Evolutionary conservation across 2,797 vertebrate genomes (phyloP), one percentile per base, ranked within the genome.

Genomic region (Labeo calbasu): DNA sequence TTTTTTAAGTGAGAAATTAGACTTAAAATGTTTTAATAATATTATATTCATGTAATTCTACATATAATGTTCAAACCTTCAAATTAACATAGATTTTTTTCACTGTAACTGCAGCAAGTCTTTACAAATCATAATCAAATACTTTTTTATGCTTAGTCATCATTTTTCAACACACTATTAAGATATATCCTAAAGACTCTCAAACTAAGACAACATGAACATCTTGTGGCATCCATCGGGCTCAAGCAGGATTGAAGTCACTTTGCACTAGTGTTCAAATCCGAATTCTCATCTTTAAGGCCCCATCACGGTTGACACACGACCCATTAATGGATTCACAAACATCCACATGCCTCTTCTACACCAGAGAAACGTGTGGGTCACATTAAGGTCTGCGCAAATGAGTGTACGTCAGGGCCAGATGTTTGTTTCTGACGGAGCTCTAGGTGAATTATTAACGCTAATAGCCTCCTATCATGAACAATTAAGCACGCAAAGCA

Each of bases 391-490:
- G 66, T 78, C 77, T 61, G 66, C 23, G 10, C 43, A 77, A 78
- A 72, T 69, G 51, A 80, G 48, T 59, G 36, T 59, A 82, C n/a
- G 57, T 84, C 72, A 84, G 36, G 21, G 7, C 69, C 68, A 75
- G 46, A 57, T 36, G 61, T 77, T 76, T 84, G 76, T 66, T 78
- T 77, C 57, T 19, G 50, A 55, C 32, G 28, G 28, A 48, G 51
- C 72, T 40, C 50, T 65, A 50, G 85, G 73, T 87, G 63, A 79
- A 82, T 82, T 84, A 63, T 81, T 84, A 85, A 75, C 73, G 21
- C 63, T 87, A 86, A 88, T 78, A 81, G 87, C 70, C 78, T 68
- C 78, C 82, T 79, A 85, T 82, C 57, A 36, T 21, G 28, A 77
- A 82, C 82, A 85, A 61, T 87, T 83, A 84, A 66, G 43, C 76